These are phyloP conservation scores for Cariama cristata DNA, from an alignment of 2,113 vertebrate species.

Conservation along the genomic window DNA sequence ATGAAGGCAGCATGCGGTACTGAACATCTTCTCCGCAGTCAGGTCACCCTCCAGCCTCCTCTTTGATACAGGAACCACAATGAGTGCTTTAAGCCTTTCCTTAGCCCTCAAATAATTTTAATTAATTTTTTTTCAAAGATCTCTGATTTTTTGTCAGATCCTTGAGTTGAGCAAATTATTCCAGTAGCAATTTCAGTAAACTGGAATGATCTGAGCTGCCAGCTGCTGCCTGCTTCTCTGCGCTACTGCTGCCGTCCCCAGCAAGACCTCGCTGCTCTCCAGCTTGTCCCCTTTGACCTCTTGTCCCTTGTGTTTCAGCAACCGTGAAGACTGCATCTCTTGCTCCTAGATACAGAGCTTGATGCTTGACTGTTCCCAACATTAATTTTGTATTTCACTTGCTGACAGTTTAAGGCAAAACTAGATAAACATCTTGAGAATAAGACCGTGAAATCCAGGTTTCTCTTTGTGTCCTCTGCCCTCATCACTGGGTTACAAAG, in stretches of 20 bases:
- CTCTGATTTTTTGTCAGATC: neutral
- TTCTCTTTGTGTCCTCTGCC: neutral
- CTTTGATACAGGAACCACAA: neutral
- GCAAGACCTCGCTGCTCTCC: neutral
- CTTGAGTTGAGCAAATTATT: neutral
- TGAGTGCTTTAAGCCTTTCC: neutral
- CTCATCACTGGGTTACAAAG: neutral
- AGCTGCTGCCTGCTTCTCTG: neutral
- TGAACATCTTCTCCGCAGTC: neutral
- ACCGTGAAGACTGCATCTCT: neutral
- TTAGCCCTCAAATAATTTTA: neutral
- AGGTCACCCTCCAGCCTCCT: neutral
- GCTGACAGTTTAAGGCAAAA: neutral
- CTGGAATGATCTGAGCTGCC: neutral
- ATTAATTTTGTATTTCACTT: neutral
- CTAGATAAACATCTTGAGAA: neutral
- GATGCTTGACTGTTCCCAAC: neutral
- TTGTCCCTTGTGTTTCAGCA: neutral
- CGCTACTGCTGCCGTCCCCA: neutral
- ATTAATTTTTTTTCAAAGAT: neutral
- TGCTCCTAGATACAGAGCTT: neutral
- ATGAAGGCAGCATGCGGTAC: neutral
- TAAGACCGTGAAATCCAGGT: neutral
- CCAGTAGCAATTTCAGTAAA: neutral
- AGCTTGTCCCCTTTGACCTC: neutral